A percentile compares a stretch with the other conserved stretches of the same genome.
Conservation (phyloP, 2,888 invertebrate species). For the Platycheirus albimanus region DNA sequence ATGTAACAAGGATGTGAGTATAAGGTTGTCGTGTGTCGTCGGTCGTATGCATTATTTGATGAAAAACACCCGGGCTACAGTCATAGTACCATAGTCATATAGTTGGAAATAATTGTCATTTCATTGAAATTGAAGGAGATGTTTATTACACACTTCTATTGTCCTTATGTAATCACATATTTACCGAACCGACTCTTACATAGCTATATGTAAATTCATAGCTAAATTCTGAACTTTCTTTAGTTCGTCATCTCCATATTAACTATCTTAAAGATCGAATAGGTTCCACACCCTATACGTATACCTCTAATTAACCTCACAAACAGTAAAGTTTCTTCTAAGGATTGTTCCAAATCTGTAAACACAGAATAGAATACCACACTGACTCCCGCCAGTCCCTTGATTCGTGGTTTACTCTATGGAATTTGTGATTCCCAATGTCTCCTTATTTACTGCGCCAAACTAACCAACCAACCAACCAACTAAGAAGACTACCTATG, state of each 20-base stretch:
- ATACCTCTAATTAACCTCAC: conserved; percentile 31
- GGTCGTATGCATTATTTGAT: neutral
- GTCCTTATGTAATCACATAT: no score
- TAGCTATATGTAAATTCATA: no score
- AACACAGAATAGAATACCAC: neutral
- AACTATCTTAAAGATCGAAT: no score
- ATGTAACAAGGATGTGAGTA: conserved; percentile 1
- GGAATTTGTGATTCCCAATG: neutral
- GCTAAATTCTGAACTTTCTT: no score
- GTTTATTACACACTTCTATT: no score
- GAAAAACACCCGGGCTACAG: neutral
- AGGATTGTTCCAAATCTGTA: conserved; percentile 16
- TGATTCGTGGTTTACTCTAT: conserved; percentile 8
- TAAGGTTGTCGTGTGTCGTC: neutral
- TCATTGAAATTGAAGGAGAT: neutral
- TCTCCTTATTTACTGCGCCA: neutral
- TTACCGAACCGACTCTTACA: no score
- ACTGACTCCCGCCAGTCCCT: neutral
- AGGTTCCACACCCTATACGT: no score
- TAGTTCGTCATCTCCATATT: no score
- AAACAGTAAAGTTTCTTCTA: conserved; percentile 34
- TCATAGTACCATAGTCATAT: neutral
- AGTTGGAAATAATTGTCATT: neutral
- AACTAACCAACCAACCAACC: neutral
- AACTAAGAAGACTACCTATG: neutral